phyloP scores from a whole-genome alignment of 2,113 vertebrate genomes.

The Mirza zaza region DNA sequence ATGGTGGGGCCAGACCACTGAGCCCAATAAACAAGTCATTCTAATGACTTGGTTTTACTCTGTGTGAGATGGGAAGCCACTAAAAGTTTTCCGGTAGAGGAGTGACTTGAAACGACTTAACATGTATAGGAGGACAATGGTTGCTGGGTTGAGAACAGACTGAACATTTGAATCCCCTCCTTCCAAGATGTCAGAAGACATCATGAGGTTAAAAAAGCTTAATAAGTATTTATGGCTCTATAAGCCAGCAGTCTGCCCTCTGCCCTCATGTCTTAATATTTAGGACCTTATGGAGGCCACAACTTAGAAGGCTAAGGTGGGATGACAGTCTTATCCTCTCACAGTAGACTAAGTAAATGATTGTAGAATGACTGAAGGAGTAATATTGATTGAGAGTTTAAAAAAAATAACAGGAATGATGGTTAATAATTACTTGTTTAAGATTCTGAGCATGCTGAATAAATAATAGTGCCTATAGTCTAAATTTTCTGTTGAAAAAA shows the following conservation, averaged over 20 bases:
- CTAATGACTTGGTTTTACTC: background rate
- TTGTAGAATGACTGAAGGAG: constrained; percentile 34
- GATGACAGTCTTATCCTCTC: background rate
- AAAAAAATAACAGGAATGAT: background rate
- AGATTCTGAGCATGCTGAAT: background rate
- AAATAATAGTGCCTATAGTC: background rate
- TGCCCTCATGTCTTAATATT: constrained; percentile 17
- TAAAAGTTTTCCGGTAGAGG: background rate
- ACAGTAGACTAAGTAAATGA: background rate
- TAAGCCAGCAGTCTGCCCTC: background rate
- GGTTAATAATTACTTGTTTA: background rate
- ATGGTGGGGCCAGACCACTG: background rate
- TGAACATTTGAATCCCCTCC: background rate
- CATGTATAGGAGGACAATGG: background rate
- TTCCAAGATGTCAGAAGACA: constrained; percentile 32
- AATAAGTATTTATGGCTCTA: background rate
- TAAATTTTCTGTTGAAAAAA: constrained; percentile 44
- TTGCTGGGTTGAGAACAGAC: background rate
- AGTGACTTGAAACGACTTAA: background rate
- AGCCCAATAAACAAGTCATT: background rate
- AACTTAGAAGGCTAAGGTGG: background rate
- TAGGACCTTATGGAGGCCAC: background rate
- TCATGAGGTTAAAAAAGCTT: background rate
- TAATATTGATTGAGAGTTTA: background rate
- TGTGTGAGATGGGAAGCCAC: background rate